Evolutionary conservation across 64 coral and sea anemone species (phyloP), one percentile per base, ranked within the genome.

Genomic region (Stylophora pistillata): DNA sequence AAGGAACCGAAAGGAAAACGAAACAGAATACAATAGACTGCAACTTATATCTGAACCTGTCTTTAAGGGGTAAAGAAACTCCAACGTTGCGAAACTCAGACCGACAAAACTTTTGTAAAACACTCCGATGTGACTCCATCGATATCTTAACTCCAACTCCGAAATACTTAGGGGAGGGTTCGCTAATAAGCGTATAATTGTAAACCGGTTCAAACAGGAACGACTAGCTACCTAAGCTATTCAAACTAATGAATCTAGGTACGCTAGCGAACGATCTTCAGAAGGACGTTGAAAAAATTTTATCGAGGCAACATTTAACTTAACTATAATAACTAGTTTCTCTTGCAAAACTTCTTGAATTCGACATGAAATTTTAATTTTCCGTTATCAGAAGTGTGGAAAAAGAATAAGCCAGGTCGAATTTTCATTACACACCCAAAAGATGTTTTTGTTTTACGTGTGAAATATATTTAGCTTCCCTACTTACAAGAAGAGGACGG

Each of bases 391-490:
- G 21, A 15, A 15, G 28, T 5, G 10, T 28, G 18, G 13, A 14
- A 59, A 13, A 79, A 79, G 55, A 79, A 79, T 6, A 79, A 25
- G 13, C 13, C 27, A 7, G 30, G 58, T 79, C 59, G 77, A 79
- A 58, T 79, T 21, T 18, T 7, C 10, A 20, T 79, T 18, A 59
- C 59, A 13, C 21, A 6, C 30, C n/a, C 77, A 33, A 79, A 26
- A 79, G 55, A 59, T 79, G 77, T 29, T 79, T 79, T 79, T 58
- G 27, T 79, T 20, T 31, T 60, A 79, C 15, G 77, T 16, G 77
- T 79, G 77, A 61, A 79, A 79, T 30, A 59, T 60, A 59, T 28
- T 79, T 79, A 57, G 26, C 56, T 58, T 79, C n/a, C n/a, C n/a
- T n/a, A n/a, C 77, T 79, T 58, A 59, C 59, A 20, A 27, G 2